These are phyloP conservation scores for Pelmatolapia mariae DNA, from an alignment of 2,113 vertebrate species.

Conservation along the genomic window DNA sequence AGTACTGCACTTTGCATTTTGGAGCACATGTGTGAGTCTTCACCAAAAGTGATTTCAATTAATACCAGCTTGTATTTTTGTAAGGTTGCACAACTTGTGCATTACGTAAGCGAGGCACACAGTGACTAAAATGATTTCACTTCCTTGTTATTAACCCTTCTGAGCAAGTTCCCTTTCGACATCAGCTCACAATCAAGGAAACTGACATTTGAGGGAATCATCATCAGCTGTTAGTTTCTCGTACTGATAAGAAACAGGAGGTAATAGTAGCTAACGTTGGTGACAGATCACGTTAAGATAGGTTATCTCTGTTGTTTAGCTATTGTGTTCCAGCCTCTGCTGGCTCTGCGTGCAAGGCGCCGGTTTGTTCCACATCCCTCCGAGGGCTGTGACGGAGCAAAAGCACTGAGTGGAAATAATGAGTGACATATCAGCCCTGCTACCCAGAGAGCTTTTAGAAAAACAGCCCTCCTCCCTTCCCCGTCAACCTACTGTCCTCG, in stretches of 20 bases:
- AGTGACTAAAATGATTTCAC: constrained; percentile 14
- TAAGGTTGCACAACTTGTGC: neutral
- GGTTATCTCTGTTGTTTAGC: neutral
- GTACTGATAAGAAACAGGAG: neutral
- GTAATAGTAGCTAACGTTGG: neutral
- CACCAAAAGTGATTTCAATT: neutral
- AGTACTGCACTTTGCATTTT: neutral
- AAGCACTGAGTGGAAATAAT: constrained; percentile 56
- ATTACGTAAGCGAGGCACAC: neutral
- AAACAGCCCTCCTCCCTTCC: constrained; percentile 22
- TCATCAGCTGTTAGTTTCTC: neutral
- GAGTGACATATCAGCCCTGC: constrained; percentile 53
- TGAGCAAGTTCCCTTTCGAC: neutral
- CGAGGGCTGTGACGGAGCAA: constrained; percentile 23
- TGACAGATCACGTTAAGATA: neutral
- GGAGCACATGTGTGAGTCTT: neutral
- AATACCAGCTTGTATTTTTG: neutral
- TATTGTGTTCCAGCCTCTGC: neutral
- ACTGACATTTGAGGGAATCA: neutral
- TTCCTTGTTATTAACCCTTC: constrained; percentile 3
- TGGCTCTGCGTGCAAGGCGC: neutral
- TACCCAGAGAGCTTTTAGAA: constrained; percentile 54
- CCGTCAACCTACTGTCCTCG: constrained; percentile 38
- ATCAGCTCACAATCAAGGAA: neutral
- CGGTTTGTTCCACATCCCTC: constrained; percentile 1